Conservation (phyloP, 2,797 vertebrate genomes). For the Premnoplex brunnescens region DNA sequence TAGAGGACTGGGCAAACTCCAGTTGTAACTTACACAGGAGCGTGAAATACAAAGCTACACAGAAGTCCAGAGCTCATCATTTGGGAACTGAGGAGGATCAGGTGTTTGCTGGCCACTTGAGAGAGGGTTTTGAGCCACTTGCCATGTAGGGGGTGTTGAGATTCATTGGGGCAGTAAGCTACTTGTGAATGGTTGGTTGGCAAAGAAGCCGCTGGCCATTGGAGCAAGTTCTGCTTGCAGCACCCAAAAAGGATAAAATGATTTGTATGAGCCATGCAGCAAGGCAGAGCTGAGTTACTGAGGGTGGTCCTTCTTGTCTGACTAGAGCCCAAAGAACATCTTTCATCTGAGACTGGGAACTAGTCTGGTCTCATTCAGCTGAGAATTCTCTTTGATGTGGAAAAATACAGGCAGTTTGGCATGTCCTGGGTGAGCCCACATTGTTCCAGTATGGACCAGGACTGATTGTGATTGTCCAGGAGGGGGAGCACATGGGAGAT, state of each 20-base stretch:
- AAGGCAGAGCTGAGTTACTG: background rate
- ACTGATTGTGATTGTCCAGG: fast-evolving
- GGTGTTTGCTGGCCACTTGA: fast-evolving
- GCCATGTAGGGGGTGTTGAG: fast-evolving
- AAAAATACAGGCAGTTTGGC: background rate
- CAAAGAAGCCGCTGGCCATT: background rate
- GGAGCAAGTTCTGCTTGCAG: background rate
- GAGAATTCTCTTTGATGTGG: background rate
- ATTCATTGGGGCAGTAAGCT: background rate
- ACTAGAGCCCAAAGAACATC: background rate
- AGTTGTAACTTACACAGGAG: background rate
- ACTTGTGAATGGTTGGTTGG: background rate
- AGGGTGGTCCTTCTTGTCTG: background rate
- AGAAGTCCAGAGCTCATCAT: background rate
- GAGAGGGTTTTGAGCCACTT: background rate
- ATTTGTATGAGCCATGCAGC: background rate
- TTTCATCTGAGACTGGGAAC: background rate
- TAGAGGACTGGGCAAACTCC: background rate
- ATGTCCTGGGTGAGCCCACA: fast-evolving
- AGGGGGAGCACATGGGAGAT: background rate
- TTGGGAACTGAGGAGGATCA: background rate
- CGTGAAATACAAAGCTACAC: background rate
- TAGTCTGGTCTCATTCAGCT: background rate
- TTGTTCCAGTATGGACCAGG: background rate
- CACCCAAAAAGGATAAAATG: fast-evolving